Percentiles rank a stretch among this genome's conserved stretches.
Conservation (phyloP, 2,113 vertebrate genomes). For the Carassius carassius region DNA sequence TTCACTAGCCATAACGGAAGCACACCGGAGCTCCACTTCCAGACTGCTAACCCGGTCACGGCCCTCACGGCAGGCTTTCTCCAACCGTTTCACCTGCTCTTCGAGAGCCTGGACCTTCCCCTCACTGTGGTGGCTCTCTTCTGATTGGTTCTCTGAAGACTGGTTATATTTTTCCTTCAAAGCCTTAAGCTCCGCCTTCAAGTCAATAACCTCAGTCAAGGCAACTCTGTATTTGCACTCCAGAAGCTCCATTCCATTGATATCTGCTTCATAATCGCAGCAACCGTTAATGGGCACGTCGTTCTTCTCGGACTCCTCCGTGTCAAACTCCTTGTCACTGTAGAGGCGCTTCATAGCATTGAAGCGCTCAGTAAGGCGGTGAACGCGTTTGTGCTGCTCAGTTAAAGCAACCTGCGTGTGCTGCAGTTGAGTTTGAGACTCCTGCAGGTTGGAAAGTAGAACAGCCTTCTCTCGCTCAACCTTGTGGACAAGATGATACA, state of each 20-base stretch:
- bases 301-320: conserved; percentile 83
- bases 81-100: conserved; percentile 84
- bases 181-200: conserved; percentile 95
- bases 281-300: conserved; percentile 70
- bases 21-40: conserved; percentile 86
- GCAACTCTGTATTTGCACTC: conserved; percentile 98
- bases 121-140: conserved; percentile 81
- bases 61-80: conserved; percentile 83
- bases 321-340: conserved; percentile 83
- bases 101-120: conserved; percentile 79
- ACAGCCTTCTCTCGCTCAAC: conserved; percentile 92
- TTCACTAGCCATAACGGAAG: conserved; percentile 81
- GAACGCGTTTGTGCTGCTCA: conserved; percentile 87
- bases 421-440: conserved; percentile 93
- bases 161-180: conserved; percentile 96
- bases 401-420: conserved; percentile 94
- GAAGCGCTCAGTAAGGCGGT: conserved; percentile 86
- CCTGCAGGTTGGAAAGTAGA: conserved; percentile 89
- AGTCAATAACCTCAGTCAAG: conserved; percentile 93
- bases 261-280: conserved; percentile 83
- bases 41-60: conserved; percentile 82
- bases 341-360: conserved; percentile 84
- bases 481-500: conserved; percentile 69
- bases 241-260: conserved; percentile 89
- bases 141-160: conserved; percentile 85